Conservation (phyloP, 1,140 invertebrate genomes). For the Drosophila takahashii region DNA sequence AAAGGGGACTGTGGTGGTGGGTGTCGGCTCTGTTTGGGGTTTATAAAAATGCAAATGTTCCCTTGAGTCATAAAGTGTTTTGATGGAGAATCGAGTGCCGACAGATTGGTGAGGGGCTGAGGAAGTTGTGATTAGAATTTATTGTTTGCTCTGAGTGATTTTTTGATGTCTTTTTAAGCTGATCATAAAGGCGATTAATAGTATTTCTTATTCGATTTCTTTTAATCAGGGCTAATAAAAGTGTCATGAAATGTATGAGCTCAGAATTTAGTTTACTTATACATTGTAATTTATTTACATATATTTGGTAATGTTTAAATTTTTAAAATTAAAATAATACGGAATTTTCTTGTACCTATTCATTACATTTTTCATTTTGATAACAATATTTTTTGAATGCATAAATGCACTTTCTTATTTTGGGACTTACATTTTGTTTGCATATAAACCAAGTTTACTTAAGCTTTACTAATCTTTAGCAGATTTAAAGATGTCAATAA, state of each 20-base stretch:
- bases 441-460: neutral
- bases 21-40: constrained; percentile 52
- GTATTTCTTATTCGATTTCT: neutral
- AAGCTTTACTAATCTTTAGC: neutral
- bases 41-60: constrained; percentile 60
- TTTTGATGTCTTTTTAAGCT: constrained; percentile 26
- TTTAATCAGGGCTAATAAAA: neutral
- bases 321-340: too few relatives aligned
- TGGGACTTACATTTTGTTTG: neutral
- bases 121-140: constrained; percentile 28
- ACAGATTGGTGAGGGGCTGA: constrained; percentile 2
- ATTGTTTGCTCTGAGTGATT: constrained; percentile 1
- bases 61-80: constrained; percentile 67
- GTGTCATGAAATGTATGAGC: neutral
- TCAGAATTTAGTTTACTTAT: too few relatives aligned
- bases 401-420: neutral
- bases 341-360: too few relatives aligned
- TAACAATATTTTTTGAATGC: neutral
- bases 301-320: neutral
- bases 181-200: constrained; percentile 21
- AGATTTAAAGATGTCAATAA: constrained; percentile 1
- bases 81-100: constrained; percentile 32
- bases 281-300: neutral
- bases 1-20: constrained; percentile 33
- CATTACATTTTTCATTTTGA: too few relatives aligned